Conservation (phyloP, 1,140 invertebrate species). For the Carcinoscorpius rotundicauda region DNA sequence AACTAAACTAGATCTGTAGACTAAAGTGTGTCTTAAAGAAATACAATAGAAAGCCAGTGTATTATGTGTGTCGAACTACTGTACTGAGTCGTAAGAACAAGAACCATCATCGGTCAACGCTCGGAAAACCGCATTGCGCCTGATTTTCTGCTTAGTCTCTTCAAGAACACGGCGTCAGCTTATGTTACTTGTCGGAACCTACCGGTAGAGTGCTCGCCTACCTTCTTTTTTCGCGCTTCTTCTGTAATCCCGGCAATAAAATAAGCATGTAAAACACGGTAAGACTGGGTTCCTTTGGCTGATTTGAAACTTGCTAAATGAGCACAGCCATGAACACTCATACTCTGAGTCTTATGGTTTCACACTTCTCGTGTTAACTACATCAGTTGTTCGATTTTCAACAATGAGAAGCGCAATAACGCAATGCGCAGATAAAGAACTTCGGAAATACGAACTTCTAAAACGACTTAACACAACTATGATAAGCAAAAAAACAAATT, state of each 20-base stretch:
- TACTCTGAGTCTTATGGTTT: not conserved
- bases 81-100: constrained; percentile 1
- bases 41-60: not conserved
- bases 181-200: not conserved
- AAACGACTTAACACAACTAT: no score
- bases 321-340: constrained; percentile 55
- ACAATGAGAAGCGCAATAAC: no score
- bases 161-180: constrained; percentile 1
- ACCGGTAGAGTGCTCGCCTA: constrained; percentile 26
- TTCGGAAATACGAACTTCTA: no score
- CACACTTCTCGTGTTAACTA: no score
- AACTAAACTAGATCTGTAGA: no score
- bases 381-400: no score
- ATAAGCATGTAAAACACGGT: constrained; percentile 58
- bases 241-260: constrained; percentile 56
- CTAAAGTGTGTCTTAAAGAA: no score
- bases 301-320: constrained; percentile 64
- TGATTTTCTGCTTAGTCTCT: not conserved
- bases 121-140: not conserved
- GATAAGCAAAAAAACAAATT: no score
- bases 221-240: constrained; percentile 56
- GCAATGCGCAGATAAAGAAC: no score
- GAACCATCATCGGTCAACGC: not conserved
- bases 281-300: constrained; percentile 55
- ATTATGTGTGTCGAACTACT: not conserved